Base-by-base conservation (phyloP, 2,888 invertebrate species). In the Zele albiditarsus region DNA sequence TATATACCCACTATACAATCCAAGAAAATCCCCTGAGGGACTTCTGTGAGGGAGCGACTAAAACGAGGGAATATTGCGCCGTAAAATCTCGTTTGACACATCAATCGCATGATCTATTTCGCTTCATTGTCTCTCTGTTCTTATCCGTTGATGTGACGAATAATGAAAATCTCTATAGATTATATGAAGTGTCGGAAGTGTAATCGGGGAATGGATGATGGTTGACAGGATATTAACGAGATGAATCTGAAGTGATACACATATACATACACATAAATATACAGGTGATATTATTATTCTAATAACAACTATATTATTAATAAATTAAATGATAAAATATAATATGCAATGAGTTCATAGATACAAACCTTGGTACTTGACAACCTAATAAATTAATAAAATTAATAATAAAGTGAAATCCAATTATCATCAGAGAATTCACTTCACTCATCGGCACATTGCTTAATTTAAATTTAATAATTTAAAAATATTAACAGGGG, bases 361-460 rank as follows among this genome's bases (percentile, higher is more conserved):
- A 53, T 53, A 53, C 53, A 53, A 53, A 53, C 67, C 23, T 27
- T 23, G 23, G 5, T 20, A 27, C 12, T 27, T 23, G 53, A 53
- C 53, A 53, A 53, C 20, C 53, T 53, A 20, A 53, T 53, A 53
- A 53, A 8, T n/a, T 65, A 14, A 65, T 65, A 12, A 33, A 67
- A 25, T 46, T 27, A 8, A 49, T 33, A 16, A 8, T 28, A 49
- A 31, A 46, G 16, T 46, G 16, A n/a, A 53, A n/a, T 53, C 53
- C 53, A 53, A 16, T 4, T 62, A 62, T 53, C 4, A 25, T 57
- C 33, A 16, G n/a, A n/a, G 38, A 38, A 28, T 31, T 57, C 68
- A 68, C 68, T 57, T 20, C 33, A 38, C 69, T 38, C 67, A 66
- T 75, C 73, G 68, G 73, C 38, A 71, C 71, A 46, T 31, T 71